Evolutionary conservation across 2,797 vertebrate species (phyloP).

Genomic region (Crenuchus spilurus): DNA sequence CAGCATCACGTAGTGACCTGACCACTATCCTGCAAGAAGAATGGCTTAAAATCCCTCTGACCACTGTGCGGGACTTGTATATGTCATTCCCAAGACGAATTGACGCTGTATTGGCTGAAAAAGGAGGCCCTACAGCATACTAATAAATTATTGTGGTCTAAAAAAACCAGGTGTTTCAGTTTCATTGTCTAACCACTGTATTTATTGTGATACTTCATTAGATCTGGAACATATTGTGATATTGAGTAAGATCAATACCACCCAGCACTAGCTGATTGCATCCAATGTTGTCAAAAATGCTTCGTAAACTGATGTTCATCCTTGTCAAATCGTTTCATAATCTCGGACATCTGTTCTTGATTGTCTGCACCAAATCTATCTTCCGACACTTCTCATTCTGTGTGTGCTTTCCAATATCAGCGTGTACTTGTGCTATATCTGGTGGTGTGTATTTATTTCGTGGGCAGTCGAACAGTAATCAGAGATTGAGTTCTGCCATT

Average conservation of each 20-base stretch:
- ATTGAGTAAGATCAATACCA: background rate
- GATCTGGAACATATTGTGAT: background rate
- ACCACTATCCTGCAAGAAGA: no score
- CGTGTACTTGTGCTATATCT: slow-evolving; percentile 49
- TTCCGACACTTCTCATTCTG: slow-evolving; percentile 16
- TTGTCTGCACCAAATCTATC: slow-evolving; percentile 28
- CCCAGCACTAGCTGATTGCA: background rate
- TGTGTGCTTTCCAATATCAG: slow-evolving; percentile 22
- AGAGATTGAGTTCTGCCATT: slow-evolving; percentile 67
- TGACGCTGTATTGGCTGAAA: no score
- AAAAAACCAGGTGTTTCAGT: no score
- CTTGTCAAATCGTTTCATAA: background rate
- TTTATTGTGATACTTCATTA: background rate
- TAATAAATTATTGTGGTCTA: no score
- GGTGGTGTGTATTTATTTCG: slow-evolving; percentile 35
- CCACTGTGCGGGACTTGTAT: no score
- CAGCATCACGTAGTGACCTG: no score
- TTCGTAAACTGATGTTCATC: background rate
- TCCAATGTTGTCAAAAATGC: background rate
- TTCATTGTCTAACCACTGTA: no score
- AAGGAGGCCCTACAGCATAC: no score
- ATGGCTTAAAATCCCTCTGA: no score
- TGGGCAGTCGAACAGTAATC: slow-evolving; percentile 52
- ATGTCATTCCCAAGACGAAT: no score
- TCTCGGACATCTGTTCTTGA: slow-evolving; percentile 6